phyloP scores from a whole-genome alignment of 2,113 vertebrate species.

The Solenodon paradoxus region DNA sequence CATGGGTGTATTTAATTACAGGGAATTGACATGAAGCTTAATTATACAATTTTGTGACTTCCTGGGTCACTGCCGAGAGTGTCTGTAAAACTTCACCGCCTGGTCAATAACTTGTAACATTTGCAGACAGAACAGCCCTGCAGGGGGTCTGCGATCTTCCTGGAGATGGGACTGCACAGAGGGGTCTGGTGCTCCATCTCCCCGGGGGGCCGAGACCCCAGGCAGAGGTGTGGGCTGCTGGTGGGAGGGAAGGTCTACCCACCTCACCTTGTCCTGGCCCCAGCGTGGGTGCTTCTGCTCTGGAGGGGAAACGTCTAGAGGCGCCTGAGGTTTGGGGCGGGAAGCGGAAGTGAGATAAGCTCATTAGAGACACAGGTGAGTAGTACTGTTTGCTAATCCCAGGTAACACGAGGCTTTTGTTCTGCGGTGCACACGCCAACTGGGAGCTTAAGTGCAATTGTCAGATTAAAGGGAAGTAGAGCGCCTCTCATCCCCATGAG shows the following conservation, averaged over 20 bases:
- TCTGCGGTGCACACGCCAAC: not conserved
- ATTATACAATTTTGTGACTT: not conserved
- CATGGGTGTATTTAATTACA: not conserved
- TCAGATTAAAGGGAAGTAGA: not conserved
- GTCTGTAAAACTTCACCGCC: not conserved
- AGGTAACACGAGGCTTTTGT: not conserved
- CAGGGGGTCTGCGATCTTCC: not conserved
- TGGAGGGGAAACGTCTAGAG: rapidly evolving
- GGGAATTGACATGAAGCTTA: not conserved
- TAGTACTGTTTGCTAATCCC: rapidly evolving
- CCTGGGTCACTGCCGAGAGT: not conserved
- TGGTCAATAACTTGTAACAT: not conserved
- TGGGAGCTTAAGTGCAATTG: not conserved
- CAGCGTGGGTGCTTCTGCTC: not conserved
- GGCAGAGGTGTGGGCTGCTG: no score
- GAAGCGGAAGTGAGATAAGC: not conserved
- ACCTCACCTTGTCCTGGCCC: no score
- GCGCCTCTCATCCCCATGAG: rapidly evolving
- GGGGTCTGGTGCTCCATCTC: not conserved
- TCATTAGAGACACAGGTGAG: not conserved
- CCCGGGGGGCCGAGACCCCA: not conserved
- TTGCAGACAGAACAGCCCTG: not conserved
- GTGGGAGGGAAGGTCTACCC: no score
- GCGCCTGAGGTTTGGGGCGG: no score
- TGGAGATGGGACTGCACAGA: not conserved